Conservation (phyloP, 2,888 invertebrate genomes). For the Holacanthella duospinosa region DNA sequence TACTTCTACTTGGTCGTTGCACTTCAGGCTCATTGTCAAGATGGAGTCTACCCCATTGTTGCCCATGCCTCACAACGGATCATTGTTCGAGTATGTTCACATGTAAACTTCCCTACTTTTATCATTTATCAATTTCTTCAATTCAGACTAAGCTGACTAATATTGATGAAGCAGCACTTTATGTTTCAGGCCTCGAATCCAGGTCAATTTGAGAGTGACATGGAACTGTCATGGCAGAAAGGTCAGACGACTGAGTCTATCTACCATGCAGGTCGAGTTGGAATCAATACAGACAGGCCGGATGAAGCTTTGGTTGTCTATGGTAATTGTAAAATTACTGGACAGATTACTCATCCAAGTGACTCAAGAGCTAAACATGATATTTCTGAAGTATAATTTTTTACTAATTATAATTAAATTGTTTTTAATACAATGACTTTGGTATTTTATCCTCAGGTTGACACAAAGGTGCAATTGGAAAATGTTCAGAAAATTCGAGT, state of each 20-base stretch:
- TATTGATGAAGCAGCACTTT: background rate
- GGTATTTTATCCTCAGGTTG: conserved; percentile 44
- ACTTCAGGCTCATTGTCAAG: conserved; percentile 74
- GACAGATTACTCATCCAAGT: conserved; percentile 89
- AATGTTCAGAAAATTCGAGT: conserved; percentile 85
- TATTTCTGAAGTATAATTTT: conserved; percentile 72
- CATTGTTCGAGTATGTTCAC: conserved; percentile 73
- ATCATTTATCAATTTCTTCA: conserved; percentile 41
- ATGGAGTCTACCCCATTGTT: conserved; percentile 66
- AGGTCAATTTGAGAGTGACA: conserved; percentile 95
- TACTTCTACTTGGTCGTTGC: conserved; percentile 93
- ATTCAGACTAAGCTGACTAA: background rate
- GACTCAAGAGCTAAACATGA: conserved; percentile 87
- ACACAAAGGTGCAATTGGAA: conserved; percentile 77
- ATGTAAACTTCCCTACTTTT: conserved; percentile 18
- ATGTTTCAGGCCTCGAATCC: conserved; percentile 83
- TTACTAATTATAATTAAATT: too few relatives aligned
- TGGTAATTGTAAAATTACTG: conserved; percentile 85
- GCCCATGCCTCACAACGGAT: conserved; percentile 90
- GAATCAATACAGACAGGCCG: conserved; percentile 90
- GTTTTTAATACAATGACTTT: background rate
- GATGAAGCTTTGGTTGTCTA: conserved; percentile 91
- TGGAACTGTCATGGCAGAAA: conserved; percentile 85
- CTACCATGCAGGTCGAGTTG: conserved; percentile 81
- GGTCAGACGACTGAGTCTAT: conserved; percentile 76